A percentile compares a stretch with the other conserved stretches of the same genome.
Evolutionary conservation across 2,113 vertebrate species (phyloP).

Genomic region (Microcebus jonahi): DNA sequence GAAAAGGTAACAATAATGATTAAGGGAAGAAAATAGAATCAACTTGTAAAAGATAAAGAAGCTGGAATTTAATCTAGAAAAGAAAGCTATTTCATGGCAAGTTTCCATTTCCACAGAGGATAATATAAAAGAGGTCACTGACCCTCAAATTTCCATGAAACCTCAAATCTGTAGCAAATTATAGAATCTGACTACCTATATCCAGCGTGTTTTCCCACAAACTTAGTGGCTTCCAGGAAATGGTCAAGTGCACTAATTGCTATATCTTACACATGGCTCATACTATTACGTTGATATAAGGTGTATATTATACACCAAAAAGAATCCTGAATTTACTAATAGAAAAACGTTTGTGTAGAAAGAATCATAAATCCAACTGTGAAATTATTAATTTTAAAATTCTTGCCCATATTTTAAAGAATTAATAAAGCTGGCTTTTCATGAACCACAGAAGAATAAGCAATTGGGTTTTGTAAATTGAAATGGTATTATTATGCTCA

Average conservation of each 20-base stretch:
- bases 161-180: not conserved
- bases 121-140: not conserved
- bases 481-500: not conserved
- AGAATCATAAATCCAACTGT: not conserved
- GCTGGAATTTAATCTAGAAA: constrained; percentile 19
- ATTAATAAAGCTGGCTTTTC: constrained; percentile 48
- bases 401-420: constrained; percentile 36
- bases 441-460: not conserved
- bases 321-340: not conserved
- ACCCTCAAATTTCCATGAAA: constrained; percentile 1
- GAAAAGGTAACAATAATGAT: constrained; percentile 37
- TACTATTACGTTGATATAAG: not conserved
- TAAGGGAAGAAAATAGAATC: constrained; percentile 17
- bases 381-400: constrained; percentile 44
- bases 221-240: not conserved
- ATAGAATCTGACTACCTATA: not conserved
- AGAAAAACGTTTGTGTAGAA: constrained; percentile 42
- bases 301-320: not conserved
- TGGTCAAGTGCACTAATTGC: not conserved
- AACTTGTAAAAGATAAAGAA: not conserved
- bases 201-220: not conserved
- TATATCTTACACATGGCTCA: not conserved
- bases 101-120: not conserved
- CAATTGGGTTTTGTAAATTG: not conserved
- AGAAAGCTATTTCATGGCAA: not conserved